Base-by-base conservation (phyloP, 2,888 invertebrate genomes). In the Megaustenia siamemsis region DNA sequence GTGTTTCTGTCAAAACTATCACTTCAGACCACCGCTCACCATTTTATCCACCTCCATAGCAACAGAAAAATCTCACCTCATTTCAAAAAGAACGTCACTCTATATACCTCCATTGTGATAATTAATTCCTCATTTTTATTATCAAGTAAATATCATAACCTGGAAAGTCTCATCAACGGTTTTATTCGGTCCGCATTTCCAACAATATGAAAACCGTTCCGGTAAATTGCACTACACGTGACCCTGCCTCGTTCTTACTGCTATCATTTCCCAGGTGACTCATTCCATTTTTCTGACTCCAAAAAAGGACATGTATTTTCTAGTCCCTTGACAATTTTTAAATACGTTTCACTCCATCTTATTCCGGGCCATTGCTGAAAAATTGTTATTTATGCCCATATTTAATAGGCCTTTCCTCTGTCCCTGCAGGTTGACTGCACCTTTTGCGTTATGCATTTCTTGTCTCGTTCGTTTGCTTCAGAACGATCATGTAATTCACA, bases 301-400 rank as follows among this genome's bases (percentile, higher is more conserved):
- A 32, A 5, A 18, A 40, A 40, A 8, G 38, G 38, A 18, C 38
- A 40, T 69, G 38, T 69, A 40, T 69, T 40, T 21, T 24, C 40
- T 40, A 69, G 38, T 69, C 69, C 15, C 40, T 40, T 6, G 69
- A 18, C 40, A n/a, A 4, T 40, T 4, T 38, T 69, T 21, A 24
- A 40, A 38, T 6, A 3, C 69, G 69, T 38, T 40, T 69, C 40
- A 40, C 69, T 69, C 40, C 69, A 38, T 40, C 40, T 24, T 21
- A 69, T 69, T 40, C 69, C 24, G 38, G 21, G 69, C 40, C 40
- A 40, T 69, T 69, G 18, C 21, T 24, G 40, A 40, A 38, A 12
- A 40, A 24, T 40, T 15, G 5, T 69, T 69, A 69, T 69, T 40
- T 69, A 69, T 69, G 69, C 40, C 40, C 69, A 69, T 69, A 69